These are phyloP conservation scores for Lampris incognitus DNA, from an alignment of 2,113 vertebrate species.

Conservation along the genomic window DNA sequence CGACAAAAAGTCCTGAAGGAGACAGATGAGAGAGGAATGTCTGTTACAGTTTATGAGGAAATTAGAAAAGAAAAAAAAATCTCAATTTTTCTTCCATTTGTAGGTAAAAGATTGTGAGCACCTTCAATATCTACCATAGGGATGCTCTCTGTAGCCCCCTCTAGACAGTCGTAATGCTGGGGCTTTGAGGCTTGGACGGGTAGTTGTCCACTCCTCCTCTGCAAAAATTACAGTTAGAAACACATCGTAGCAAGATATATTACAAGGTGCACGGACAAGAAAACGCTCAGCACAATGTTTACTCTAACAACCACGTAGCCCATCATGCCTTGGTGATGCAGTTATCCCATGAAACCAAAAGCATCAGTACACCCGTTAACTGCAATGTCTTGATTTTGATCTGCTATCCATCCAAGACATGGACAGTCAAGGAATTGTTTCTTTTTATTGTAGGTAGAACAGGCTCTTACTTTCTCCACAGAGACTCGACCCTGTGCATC, in stretches of 20 bases:
- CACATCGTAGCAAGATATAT: constrained; percentile 18
- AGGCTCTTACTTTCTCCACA: constrained; percentile 43
- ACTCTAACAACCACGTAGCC: too few species aligned
- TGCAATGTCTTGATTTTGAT: neutral
- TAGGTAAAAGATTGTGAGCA: constrained; percentile 88
- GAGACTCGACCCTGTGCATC: constrained; percentile 65
- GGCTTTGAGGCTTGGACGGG: constrained; percentile 92
- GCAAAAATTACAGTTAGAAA: constrained; percentile 68
- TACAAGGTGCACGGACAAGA: too few species aligned
- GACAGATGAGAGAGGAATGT: constrained; percentile 36
- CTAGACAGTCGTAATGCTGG: constrained; percentile 90
- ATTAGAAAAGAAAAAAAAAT: constrained; percentile 84
- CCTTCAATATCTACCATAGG: constrained; percentile 99
- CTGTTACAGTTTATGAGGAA: constrained; percentile 53
- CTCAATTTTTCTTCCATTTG: constrained; percentile 86
- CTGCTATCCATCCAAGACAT: constrained; percentile 58
- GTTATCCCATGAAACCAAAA: constrained; percentile 9
- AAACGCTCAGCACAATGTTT: too few species aligned
- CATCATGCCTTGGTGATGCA: too few species aligned
- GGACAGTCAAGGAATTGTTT: constrained; percentile 40
- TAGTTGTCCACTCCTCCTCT: constrained; percentile 93
- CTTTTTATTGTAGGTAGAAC: constrained; percentile 41
- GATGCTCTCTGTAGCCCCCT: constrained; percentile 98
- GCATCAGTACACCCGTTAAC: neutral
- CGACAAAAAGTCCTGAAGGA: constrained; percentile 79